Conservation (phyloP, 2,113 vertebrate genomes). For the Phodopus roborovskii region DNA sequence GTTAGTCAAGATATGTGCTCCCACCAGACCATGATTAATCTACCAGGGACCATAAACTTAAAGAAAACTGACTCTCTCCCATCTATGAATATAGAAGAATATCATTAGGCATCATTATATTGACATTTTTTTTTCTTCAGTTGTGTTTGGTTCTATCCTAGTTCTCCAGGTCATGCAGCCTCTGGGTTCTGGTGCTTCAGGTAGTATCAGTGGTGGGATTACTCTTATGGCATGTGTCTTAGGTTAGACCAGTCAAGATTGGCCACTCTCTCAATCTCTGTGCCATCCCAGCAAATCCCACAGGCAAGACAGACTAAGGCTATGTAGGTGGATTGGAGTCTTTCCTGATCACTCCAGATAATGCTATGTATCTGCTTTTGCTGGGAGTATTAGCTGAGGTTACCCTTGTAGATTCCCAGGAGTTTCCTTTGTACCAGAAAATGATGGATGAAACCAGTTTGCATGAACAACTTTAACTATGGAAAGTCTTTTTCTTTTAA, state of each 20-base stretch:
- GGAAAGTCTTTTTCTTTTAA: background rate
- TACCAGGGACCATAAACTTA: background rate
- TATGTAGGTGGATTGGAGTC: background rate
- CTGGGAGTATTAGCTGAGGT: background rate
- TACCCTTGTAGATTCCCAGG: background rate
- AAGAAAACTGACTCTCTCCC: background rate
- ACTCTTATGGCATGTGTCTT: background rate
- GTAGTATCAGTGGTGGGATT: background rate
- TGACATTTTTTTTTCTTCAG: background rate
- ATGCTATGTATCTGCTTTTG: background rate
- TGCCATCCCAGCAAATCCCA: background rate
- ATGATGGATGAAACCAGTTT: background rate
- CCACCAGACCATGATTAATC: background rate
- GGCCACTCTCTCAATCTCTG: background rate
- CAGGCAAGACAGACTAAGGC: background rate
- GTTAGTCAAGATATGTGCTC: background rate
- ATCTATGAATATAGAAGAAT: background rate
- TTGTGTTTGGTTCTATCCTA: background rate
- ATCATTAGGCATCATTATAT: background rate
- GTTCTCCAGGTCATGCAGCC: background rate
- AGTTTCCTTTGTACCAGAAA: background rate
- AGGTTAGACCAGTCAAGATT: background rate
- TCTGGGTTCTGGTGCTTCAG: background rate
- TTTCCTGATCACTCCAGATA: background rate
- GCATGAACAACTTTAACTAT: background rate